phyloP scores from a whole-genome alignment of 2,888 invertebrate genomes.

The Spialia ferax region DNA sequence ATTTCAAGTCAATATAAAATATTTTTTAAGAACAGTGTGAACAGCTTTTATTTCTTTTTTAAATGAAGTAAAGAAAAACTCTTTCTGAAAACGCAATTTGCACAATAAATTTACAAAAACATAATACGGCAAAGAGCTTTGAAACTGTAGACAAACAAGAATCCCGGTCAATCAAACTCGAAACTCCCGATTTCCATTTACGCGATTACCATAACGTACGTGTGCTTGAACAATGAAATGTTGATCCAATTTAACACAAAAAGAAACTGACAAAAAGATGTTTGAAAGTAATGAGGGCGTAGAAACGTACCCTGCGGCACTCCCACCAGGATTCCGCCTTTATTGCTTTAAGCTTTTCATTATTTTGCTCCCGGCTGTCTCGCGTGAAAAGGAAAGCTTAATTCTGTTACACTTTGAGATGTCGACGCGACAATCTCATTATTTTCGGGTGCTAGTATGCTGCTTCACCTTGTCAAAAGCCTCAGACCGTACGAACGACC shows the following conservation, averaged over 20 bases:
- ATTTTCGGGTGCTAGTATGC: slow-evolving; percentile 68
- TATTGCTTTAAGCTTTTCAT: slow-evolving; percentile 83
- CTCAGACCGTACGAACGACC: slow-evolving; percentile 57
- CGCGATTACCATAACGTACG: slow-evolving; percentile 69
- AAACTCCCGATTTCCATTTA: slow-evolving; percentile 50
- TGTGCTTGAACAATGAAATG: slow-evolving; percentile 66
- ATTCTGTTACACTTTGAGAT: slow-evolving; percentile 86
- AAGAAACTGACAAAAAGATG: slow-evolving; percentile 77
- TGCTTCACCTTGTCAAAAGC: slow-evolving; percentile 81
- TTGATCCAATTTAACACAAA: slow-evolving; percentile 76
- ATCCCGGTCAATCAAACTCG: slow-evolving; percentile 61
- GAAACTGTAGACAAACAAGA: slow-evolving; percentile 47
- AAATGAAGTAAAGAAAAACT: background rate
- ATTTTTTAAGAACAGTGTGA: no score
- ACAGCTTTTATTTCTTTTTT: background rate
- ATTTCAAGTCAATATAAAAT: no score
- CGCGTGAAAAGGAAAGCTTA: slow-evolving; percentile 82
- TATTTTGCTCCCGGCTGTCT: slow-evolving; percentile 78
- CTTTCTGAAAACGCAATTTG: background rate
- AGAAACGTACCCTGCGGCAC: slow-evolving; percentile 71
- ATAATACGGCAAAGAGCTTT: slow-evolving; percentile 24
- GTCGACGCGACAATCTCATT: slow-evolving; percentile 84
- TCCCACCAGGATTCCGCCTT: slow-evolving; percentile 69
- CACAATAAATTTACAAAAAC: slow-evolving; percentile 4
- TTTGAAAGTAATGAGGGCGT: slow-evolving; percentile 72